Evolutionary conservation across 1,140 invertebrate species (phyloP).

Genomic region (Drosophila kanapiae): DNA sequence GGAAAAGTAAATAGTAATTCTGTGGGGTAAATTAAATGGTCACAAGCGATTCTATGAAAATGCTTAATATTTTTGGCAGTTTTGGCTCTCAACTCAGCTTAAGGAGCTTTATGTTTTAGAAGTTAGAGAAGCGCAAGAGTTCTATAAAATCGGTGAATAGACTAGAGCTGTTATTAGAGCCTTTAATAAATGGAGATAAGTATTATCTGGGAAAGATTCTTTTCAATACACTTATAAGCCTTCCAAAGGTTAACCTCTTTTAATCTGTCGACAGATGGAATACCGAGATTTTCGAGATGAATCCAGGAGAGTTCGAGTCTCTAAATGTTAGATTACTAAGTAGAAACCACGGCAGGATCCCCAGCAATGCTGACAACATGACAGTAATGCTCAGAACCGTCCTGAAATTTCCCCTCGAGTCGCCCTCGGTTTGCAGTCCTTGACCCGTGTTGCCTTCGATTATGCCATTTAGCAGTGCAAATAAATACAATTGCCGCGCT

Average conservation of each 20-base stretch:
- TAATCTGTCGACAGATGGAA: too few species aligned
- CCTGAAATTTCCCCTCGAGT: constrained; percentile 7
- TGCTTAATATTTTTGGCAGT: not conserved
- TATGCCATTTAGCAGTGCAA: constrained; percentile 78
- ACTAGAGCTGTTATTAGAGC: not conserved
- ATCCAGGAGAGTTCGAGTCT: not conserved
- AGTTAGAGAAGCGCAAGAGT: not conserved
- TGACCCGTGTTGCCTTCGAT: constrained; percentile 64
- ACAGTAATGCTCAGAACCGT: too few species aligned
- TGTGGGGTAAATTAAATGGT: not conserved
- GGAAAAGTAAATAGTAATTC: constrained; percentile 19
- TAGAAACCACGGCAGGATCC: constrained; percentile 5
- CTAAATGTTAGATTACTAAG: not conserved
- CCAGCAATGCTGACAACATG: constrained; percentile 13
- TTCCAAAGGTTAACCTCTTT: too few species aligned
- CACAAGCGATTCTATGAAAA: not conserved
- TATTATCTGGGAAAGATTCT: too few species aligned
- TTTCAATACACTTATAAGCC: too few species aligned
- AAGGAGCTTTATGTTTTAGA: not conserved
- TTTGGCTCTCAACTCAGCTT: too few species aligned
- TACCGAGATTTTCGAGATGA: not conserved
- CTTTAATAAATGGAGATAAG: not conserved
- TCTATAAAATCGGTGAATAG: not conserved
- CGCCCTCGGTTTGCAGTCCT: constrained; percentile 41
- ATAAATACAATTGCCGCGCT: constrained; percentile 76